Base-by-base conservation (phyloP, 2,797 vertebrate genomes). In the Lophura swinhoii region DNA sequence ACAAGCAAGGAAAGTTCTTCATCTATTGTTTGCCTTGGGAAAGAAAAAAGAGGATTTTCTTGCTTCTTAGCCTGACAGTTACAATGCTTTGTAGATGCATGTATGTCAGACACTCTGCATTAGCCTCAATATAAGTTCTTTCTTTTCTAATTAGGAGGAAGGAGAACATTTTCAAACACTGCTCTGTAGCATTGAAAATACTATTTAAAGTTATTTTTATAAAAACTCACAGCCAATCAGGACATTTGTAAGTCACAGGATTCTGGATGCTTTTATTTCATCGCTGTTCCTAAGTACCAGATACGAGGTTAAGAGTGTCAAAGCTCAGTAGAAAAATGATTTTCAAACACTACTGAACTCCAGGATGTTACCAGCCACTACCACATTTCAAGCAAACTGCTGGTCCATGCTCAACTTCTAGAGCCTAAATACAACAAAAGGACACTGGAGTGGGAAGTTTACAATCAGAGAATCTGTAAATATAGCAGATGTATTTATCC, bases 401-500 rank as follows among this genome's bases (percentile, higher is more conserved):
- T 77, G 53, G 55, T 80, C 75, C 49, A 21, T 77, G 66, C 49
- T 76, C 58, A 87, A 17, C 37, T 74, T 21, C 22, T 60, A 71
- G 41, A 12, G 28, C 58, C 49, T 88, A 90, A 75, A 87, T 74
- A 92, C 35, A 64, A 82, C 67, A 93, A 73, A 90, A 90, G 26
- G 21, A 85, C 3, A 39, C 53, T 62, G 29, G n/a, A 90, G 13
- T 41, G 10, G 35, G 44, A 93, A 90, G 73, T 71, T 84, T 75
- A 91, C 55, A 66, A 71, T 23, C 1, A 0, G 0, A 76, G 39
- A 85, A 93, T 75, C 39, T 51, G 26, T 63, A 87, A 88, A 74
- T 7, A 35, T 33, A 82, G 56, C 64, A 92, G 63, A 90, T 63
- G n/a, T 49, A 58, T 58, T 33, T 79, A 70, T 60, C 41, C 70